A percentile compares a stretch with the other conserved stretches of the same genome.
Evolutionary conservation across 2,888 invertebrate species (phyloP).

Genomic region (Baccha elongata): DNA sequence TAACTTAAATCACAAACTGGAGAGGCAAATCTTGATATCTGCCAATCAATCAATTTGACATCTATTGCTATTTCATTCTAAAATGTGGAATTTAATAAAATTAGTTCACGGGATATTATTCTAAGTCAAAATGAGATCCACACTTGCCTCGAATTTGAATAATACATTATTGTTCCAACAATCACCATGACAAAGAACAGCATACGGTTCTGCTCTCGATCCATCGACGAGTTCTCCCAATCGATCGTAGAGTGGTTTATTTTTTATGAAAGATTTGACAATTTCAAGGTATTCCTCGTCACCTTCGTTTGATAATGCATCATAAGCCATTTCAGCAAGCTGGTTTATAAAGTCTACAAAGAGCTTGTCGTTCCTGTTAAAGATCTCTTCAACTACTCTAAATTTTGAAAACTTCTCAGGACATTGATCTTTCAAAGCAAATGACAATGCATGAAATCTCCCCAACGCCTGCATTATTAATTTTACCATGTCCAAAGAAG

Average conservation of each 20-base stretch:
- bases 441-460: slow-evolving; percentile 83
- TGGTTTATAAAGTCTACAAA: slow-evolving; percentile 76
- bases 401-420: slow-evolving; percentile 75
- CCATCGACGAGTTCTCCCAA: slow-evolving; percentile 75
- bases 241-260: slow-evolving; percentile 75
- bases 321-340: slow-evolving; percentile 75
- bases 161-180: slow-evolving; percentile 81
- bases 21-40: slow-evolving; percentile 79
- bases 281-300: slow-evolving; percentile 70
- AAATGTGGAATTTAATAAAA: slow-evolving; percentile 4
- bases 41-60: slow-evolving; percentile 79
- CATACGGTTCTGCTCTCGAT: slow-evolving; percentile 78
- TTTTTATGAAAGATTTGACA: slow-evolving; percentile 74
- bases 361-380: slow-evolving; percentile 75
- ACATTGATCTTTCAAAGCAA: slow-evolving; percentile 79
- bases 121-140: not conserved
- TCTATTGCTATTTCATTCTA: slow-evolving; percentile 74
- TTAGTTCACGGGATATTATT: too few relatives aligned
- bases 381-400: slow-evolving; percentile 76
- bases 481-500: slow-evolving; percentile 80
- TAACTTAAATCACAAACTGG: slow-evolving; percentile 79
- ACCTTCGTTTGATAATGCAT: slow-evolving; percentile 67
- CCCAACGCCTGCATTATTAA: slow-evolving; percentile 82
- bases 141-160: slow-evolving; percentile 75
- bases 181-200: slow-evolving; percentile 80